Evolutionary conservation across 2,113 vertebrate species (phyloP).

Genomic region (Apodemus speciosus): DNA sequence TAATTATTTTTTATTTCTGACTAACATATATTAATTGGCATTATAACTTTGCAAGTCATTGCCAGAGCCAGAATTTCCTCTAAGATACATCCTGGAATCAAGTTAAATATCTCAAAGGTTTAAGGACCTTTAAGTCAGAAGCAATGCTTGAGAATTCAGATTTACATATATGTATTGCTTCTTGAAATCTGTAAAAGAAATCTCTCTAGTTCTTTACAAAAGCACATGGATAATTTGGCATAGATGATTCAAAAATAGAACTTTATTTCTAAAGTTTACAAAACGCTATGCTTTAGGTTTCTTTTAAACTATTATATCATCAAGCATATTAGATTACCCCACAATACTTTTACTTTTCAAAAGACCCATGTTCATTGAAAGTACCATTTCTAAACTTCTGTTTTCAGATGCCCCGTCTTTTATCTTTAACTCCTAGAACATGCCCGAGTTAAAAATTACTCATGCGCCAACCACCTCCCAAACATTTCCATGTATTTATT

Average conservation of each 20-base stretch:
- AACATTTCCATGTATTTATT: background rate
- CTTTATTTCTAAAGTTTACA: conserved; percentile 35
- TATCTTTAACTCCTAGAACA: conserved; percentile 1
- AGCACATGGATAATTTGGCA: conserved; percentile 7
- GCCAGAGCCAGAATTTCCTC: background rate
- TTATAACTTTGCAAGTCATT: conserved; percentile 14
- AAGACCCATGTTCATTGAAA: background rate
- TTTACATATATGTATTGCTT: background rate
- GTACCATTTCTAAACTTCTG: background rate
- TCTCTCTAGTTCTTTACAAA: conserved; percentile 34
- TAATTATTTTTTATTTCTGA: background rate
- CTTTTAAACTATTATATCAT: background rate
- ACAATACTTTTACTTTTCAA: background rate
- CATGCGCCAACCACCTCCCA: background rate
- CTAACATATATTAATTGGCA: background rate
- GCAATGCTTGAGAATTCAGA: background rate
- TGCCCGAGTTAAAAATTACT: background rate
- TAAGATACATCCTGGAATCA: conserved; percentile 38
- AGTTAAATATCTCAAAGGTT: conserved; percentile 27
- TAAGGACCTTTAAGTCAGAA: background rate
- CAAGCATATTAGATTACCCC: background rate
- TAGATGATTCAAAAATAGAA: background rate
- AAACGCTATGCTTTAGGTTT: background rate
- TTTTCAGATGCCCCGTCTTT: background rate
- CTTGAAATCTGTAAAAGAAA: background rate